phyloP scores from a whole-genome alignment of 2,888 invertebrate genomes.

The Nomada ferruginata region DNA sequence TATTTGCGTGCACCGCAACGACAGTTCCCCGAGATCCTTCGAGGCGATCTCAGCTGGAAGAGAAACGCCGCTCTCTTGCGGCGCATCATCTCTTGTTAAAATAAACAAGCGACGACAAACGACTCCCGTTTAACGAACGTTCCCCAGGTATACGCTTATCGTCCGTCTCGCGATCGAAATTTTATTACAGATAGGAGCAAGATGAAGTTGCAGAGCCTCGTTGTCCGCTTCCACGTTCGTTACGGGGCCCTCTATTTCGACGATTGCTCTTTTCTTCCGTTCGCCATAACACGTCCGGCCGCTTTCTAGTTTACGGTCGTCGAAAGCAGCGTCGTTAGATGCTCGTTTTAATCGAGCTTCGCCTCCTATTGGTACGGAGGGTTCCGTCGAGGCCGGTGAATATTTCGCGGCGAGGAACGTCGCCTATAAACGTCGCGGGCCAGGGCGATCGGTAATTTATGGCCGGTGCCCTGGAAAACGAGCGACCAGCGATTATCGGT shows the following conservation, averaged over 20 bases:
- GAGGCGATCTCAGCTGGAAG: neutral
- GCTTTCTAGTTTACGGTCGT: slow-evolving; percentile 52
- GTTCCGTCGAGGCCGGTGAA: slow-evolving; percentile 19
- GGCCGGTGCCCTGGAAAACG: slow-evolving; percentile 58
- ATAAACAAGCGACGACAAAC: neutral
- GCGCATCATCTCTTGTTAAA: neutral
- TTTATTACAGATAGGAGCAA: slow-evolving; percentile 32
- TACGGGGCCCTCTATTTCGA: slow-evolving; percentile 42
- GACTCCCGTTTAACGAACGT: slow-evolving; percentile 17
- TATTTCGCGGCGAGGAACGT: slow-evolving; percentile 59
- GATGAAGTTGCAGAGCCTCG: slow-evolving; percentile 15
- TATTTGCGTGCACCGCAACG: neutral
- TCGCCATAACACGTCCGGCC: slow-evolving; percentile 24
- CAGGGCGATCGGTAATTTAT: slow-evolving; percentile 62
- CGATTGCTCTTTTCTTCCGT: slow-evolving; percentile 25
- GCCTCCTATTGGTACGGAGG: slow-evolving; percentile 12
- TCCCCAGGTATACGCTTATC: slow-evolving; percentile 23
- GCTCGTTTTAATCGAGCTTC: slow-evolving; percentile 52
- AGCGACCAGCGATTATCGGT: slow-evolving; percentile 65
- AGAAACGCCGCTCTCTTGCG: neutral
- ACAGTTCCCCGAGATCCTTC: neutral
- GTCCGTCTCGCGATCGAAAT: slow-evolving; percentile 27
- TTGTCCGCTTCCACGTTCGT: slow-evolving; percentile 15
- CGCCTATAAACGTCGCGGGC: slow-evolving; percentile 64
- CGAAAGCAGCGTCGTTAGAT: slow-evolving; percentile 49